Evolutionary conservation across 2,113 vertebrate species (phyloP).

Genomic region (Sprattus sprattus): DNA sequence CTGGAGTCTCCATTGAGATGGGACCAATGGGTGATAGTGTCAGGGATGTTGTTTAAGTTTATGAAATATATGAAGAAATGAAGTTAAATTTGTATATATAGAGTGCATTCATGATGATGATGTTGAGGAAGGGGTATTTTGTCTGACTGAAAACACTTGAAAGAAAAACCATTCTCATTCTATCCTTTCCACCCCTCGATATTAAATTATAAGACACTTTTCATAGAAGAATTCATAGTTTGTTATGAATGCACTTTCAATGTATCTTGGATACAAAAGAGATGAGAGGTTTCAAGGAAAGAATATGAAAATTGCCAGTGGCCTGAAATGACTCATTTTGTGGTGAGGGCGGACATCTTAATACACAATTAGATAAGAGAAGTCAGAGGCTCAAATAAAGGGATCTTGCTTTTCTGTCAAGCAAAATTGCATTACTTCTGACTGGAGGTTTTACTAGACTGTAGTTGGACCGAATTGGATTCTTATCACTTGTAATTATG

Average conservation of each 20-base stretch:
- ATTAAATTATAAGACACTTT: background rate
- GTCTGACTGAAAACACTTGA: conserved; percentile 5
- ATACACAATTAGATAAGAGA: background rate
- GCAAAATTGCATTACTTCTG: background rate
- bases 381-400: background rate
- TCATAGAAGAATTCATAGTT: background rate
- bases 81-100: background rate
- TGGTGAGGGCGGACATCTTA: background rate
- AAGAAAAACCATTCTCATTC: background rate
- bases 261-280: background rate
- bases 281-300: background rate
- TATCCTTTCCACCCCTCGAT: background rate
- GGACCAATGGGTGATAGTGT: background rate
- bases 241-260: background rate
- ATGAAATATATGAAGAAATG: background rate
- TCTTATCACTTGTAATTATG: background rate
- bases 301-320: background rate
- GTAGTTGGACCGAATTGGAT: background rate
- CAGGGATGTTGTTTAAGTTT: background rate
- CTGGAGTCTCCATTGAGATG: background rate
- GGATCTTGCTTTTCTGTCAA: background rate
- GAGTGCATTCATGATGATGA: background rate
- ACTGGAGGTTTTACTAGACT: background rate
- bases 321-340: background rate
- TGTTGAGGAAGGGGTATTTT: background rate